Base-by-base conservation (phyloP, 1,140 invertebrate species). In the Diorhabda elongata region DNA sequence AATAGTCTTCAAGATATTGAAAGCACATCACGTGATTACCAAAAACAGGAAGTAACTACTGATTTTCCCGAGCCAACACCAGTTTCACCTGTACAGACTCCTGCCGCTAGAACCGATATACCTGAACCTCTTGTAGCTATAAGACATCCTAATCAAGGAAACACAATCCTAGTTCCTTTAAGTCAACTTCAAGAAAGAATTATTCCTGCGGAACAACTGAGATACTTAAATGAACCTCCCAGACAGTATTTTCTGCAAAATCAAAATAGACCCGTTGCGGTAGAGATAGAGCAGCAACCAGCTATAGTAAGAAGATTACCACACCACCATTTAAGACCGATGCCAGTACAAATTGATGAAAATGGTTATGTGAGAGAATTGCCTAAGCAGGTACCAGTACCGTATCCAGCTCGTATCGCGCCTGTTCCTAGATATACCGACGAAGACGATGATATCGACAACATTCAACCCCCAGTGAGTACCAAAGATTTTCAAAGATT, bases 401-500 rank as follows among this genome's bases (percentile, higher is more conserved):
- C 72, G 3, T 78, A 78, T 45, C 77, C 82, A 80, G 65, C 78
- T 71, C 45, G 73, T 78, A 56, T 81, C 56, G 78, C 80, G 8
- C 66, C 71, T 42, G 45, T 61, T 47, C 71, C 70, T 42, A 57
- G 63, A 66, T 74, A 78, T 60, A 26, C 71, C n/a, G 56, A 71
- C 44, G 74, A 75, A 41, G 71, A 73, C 52, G 74, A 77, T 58
- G 76, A 76, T 56, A 75, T 80, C 42, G 77, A 80, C 42, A 64
- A 71, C 52, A 80, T 81, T 42, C 76, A 78, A 69, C 79, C 80
- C 9, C 86, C 86, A 44, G 85, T 87, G 2, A 86, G 85, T 74
- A 86, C 85, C 3, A 83, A 82, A 78, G 86, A 87, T 74, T 82
- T 87, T 58, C 85, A 85, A 76, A 80, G 82, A 59, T 79, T 87